Evolutionary conservation across 2,888 invertebrate species (phyloP).

Genomic region (Drosophila cracens): DNA sequence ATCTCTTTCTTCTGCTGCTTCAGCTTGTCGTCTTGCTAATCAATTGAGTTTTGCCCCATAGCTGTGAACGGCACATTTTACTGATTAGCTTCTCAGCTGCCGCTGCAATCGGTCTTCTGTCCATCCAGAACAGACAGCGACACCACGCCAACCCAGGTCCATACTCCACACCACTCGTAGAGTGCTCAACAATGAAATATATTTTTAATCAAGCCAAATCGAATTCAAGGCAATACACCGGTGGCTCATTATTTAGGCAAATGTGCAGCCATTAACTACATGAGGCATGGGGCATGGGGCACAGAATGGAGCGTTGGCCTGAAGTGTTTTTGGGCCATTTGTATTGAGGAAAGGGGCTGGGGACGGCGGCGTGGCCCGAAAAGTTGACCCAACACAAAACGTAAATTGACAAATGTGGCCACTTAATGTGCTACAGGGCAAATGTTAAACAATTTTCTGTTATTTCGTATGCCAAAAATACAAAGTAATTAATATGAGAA

Average conservation of each 20-base stretch:
- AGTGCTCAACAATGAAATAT: conserved; percentile 72
- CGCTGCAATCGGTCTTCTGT: conserved; percentile 55
- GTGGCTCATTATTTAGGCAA: conserved; percentile 81
- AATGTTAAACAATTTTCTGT: conserved; percentile 77
- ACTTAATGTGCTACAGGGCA: conserved; percentile 76
- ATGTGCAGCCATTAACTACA: conserved; percentile 79
- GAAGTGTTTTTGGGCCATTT: conserved; percentile 16
- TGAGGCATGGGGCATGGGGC: conserved; percentile 25
- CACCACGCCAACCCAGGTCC: neutral
- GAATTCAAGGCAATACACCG: conserved; percentile 80
- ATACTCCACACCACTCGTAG: conserved; percentile 34
- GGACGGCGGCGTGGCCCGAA: neutral
- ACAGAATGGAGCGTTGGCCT: conserved; percentile 5
- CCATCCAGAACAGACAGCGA: conserved; percentile 15
- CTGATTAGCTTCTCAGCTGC: conserved; percentile 76
- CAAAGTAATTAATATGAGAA: conserved; percentile 75
- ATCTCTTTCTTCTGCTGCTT: neutral
- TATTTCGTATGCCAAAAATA: conserved; percentile 77
- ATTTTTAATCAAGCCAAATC: conserved; percentile 80
- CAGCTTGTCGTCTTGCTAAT: conserved; percentile 36
- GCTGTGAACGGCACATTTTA: conserved; percentile 61
- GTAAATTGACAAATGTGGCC: conserved; percentile 79
- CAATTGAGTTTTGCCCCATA: conserved; percentile 44
- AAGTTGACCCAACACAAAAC: conserved; percentile 63
- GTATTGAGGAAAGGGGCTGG: neutral